Evolutionary conservation across 2,113 vertebrate species (phyloP).

Genomic region (Perca fluviatilis): DNA sequence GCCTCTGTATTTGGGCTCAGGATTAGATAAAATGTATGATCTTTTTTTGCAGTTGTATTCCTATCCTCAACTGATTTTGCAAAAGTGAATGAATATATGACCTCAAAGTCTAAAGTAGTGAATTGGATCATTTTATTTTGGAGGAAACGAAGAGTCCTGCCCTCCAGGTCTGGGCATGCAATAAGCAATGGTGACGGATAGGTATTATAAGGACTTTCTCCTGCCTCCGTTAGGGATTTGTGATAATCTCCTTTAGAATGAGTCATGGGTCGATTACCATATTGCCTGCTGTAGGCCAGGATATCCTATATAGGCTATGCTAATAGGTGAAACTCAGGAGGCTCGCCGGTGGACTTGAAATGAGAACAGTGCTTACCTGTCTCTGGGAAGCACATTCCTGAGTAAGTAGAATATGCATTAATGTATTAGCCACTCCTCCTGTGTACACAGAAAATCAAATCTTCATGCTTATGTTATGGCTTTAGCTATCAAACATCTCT

Average conservation of each 20-base stretch:
- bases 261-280: conserved; percentile 77
- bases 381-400: conserved; percentile 45
- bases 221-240: conserved; percentile 79
- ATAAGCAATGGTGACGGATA: conserved; percentile 71
- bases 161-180: conserved; percentile 70
- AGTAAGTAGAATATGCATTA: conserved; percentile 33
- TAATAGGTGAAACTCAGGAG: conserved; percentile 64
- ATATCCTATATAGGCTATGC: conserved; percentile 75
- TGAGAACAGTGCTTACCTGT: conserved; percentile 55
- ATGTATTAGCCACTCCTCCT: conserved; percentile 45
- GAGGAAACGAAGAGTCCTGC: conserved; percentile 51
- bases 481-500: conserved; percentile 48
- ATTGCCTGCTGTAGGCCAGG: conserved; percentile 71
- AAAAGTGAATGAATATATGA: background rate
- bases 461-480: conserved; percentile 42
- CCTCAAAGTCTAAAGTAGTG: background rate
- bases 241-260: conserved; percentile 79
- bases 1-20: conserved; percentile 14
- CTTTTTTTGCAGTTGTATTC: background rate
- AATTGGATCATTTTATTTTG: conserved; percentile 52
- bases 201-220: conserved; percentile 76
- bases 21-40: conserved; percentile 1
- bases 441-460: conserved; percentile 46
- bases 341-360: conserved; percentile 49
- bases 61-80: background rate